Percentiles rank a stretch among this genome's conserved stretches.
phyloP scores from a whole-genome alignment of 2,113 vertebrate species.

The Ginglymostoma cirratum region DNA sequence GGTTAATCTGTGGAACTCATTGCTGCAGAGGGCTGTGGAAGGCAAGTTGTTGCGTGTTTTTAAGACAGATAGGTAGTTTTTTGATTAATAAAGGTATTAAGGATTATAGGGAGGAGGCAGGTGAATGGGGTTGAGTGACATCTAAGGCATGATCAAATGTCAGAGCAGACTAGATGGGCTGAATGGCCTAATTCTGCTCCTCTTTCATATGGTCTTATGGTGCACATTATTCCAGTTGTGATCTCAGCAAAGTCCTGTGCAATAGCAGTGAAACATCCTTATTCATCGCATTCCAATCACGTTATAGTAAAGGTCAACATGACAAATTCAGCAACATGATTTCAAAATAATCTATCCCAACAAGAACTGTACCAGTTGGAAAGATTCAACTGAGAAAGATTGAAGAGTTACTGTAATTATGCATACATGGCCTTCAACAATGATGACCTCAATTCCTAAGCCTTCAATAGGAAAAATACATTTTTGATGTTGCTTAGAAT shows the following conservation, averaged over 20 bases:
- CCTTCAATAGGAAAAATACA: neutral
- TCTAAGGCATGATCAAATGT: too few relatives aligned
- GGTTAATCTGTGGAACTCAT: too few relatives aligned
- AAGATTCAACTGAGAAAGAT: neutral
- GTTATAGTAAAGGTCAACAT: neutral
- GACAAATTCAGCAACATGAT: neutral
- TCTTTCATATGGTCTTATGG: too few relatives aligned
- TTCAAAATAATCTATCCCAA: neutral
- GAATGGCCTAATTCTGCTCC: too few relatives aligned
- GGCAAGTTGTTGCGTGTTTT: too few relatives aligned
- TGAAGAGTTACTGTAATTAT: neutral
- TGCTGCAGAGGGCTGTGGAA: too few relatives aligned
- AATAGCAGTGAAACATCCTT: neutral
- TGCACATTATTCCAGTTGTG: neutral
- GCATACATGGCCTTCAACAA: neutral
- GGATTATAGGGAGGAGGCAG: too few relatives aligned
- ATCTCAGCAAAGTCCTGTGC: neutral
- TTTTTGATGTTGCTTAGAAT: neutral
- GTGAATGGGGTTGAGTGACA: too few relatives aligned
- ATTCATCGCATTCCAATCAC: neutral
- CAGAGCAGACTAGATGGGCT: too few relatives aligned
- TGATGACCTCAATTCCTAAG: neutral
- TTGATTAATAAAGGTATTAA: too few relatives aligned
- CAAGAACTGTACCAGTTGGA: neutral
- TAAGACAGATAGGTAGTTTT: too few relatives aligned